A percentile compares a stretch with the other conserved stretches of the same genome.
Conservation (phyloP, 2,797 vertebrate species). For the Chaetophractus vellerosus region DNA sequence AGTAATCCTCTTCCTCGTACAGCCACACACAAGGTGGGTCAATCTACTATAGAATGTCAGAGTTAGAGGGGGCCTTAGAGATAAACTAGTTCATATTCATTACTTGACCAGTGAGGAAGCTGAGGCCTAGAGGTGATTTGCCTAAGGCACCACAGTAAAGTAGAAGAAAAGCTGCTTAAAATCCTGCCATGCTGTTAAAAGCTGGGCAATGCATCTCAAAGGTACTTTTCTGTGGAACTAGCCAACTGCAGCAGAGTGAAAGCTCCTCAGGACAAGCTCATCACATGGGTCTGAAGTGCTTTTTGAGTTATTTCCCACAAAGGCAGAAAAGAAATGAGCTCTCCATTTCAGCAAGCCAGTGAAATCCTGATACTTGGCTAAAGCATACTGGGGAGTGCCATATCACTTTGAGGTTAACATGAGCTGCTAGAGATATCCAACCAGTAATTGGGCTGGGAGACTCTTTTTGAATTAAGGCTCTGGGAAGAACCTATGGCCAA, state of each 20-base stretch:
- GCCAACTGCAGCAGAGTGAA: neutral
- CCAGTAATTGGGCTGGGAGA: neutral
- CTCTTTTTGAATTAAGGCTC: neutral
- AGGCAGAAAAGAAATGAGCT: neutral
- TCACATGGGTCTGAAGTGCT: neutral
- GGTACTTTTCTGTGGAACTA: neutral
- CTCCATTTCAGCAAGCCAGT: neutral
- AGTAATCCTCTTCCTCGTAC: neutral
- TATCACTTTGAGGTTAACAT: neutral
- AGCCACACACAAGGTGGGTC: neutral
- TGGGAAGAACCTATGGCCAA: neutral
- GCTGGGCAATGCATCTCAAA: neutral
- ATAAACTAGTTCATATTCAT: neutral
- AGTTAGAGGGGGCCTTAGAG: neutral
- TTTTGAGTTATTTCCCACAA: neutral
- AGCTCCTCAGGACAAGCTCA: neutral
- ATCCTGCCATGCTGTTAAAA: neutral
- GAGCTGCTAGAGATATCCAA: neutral
- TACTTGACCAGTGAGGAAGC: neutral
- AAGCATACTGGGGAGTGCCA: too few relatives aligned
- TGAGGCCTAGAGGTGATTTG: neutral
- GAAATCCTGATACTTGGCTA: neutral
- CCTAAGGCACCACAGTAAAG: neutral
- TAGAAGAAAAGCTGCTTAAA: neutral
- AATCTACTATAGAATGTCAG: neutral